Conservation (phyloP, 2,888 invertebrate genomes). For the Rhimphoctona megacephalus region DNA sequence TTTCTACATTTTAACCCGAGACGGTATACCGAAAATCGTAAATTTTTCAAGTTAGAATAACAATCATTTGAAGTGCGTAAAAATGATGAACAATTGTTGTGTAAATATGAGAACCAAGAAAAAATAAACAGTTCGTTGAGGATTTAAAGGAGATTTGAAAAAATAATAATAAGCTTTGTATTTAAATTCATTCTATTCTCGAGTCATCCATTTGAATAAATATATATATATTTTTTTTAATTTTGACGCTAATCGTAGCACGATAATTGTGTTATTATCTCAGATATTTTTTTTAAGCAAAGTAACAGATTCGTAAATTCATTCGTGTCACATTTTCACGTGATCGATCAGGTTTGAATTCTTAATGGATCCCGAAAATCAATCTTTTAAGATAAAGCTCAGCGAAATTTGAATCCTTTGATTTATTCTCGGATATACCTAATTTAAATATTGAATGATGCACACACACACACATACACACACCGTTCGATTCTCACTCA, state of each 20-base stretch:
- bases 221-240: neutral
- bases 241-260: neutral
- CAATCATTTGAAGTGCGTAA: neutral
- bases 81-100: neutral
- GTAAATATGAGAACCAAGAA: neutral
- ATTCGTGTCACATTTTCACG: neutral
- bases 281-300: neutral
- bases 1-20: neutral
- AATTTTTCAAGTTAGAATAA: neutral
- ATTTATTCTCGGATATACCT: neutral
- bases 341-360: neutral
- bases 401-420: neutral
- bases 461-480: neutral
- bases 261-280: neutral
- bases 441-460: conserved; percentile 33
- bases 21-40: neutral
- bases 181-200: neutral
- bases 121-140: neutral
- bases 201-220: neutral
- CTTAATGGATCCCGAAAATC: neutral
- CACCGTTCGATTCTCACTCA: conserved; percentile 53
- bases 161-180: neutral
- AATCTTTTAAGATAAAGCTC: neutral
- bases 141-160: neutral
- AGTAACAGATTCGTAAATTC: neutral